phyloP scores from a whole-genome alignment of 23 tunicate species.

The Diplosoma virens region DNA sequence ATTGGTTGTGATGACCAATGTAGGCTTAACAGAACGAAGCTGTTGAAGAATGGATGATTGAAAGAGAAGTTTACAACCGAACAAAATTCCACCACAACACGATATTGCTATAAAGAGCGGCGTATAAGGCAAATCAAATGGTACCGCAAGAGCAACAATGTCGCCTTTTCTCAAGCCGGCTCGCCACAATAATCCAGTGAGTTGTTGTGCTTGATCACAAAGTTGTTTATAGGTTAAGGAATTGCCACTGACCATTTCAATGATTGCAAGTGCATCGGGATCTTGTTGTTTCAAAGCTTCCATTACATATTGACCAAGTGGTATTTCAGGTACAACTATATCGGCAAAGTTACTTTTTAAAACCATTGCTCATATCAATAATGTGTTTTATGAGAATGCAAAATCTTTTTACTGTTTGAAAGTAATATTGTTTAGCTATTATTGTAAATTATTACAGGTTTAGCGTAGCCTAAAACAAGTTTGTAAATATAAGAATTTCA shows the following conservation, averaged over 20 bases:
- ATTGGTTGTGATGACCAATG: constrained; percentile 2
- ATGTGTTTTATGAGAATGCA: no score
- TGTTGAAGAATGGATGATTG: constrained; percentile 3
- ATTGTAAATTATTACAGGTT: no score
- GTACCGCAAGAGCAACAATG: not conserved
- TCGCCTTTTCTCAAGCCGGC: constrained; percentile 12
- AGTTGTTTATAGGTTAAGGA: not conserved
- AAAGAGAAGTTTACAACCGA: not conserved
- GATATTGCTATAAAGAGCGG: not conserved
- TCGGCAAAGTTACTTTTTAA: constrained; percentile 41
- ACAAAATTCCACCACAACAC: constrained; percentile 2
- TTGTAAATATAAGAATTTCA: no score
- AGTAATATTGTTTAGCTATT: no score
- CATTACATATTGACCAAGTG: constrained; percentile 21
- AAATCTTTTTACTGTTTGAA: no score
- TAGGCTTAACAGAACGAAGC: constrained; percentile 2
- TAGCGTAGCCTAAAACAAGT: no score
- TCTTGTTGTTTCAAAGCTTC: constrained; percentile 3
- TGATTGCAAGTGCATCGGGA: constrained; percentile 34
- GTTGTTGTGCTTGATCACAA: not conserved
- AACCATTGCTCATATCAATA: constrained; percentile 35
- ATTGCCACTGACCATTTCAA: constrained; percentile 7
- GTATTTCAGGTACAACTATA: constrained; percentile 33
- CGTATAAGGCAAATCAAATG: constrained; percentile 5
- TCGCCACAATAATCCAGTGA: not conserved